Evolutionary conservation across 1,140 invertebrate genomes (phyloP), one percentile per base, ranked within the genome.

Genomic region (Drosophila funebris): DNA sequence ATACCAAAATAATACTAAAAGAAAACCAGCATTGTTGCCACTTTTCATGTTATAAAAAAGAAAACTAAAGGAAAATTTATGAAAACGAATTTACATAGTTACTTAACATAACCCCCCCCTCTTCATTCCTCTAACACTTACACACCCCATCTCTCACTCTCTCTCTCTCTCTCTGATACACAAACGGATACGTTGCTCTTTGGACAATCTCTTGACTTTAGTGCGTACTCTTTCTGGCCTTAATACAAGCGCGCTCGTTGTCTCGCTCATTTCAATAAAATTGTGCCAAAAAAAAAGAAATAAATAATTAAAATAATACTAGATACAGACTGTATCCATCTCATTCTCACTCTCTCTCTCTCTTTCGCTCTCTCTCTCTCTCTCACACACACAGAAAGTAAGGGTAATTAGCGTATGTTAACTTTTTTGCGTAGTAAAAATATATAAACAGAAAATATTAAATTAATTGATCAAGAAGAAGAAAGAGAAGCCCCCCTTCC

Each of bases 21-120:
- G 43, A 41, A 63, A 57, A 20, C 14, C 64, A 48, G 33, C 31
- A 48, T 41, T 50, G 53, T 66, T 63, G 68, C 52, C 61, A 71
- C 68, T 64, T 48, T 58, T 58, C 53, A 52, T 44, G 29, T 44
- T 5, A 44, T 11, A 39, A 14, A 52, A 53, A 31, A 62, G 16
- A 14, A 41, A 14, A 27, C 11, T 8, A 37, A 53, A 53, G 36
- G 9, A 11, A 48, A 29, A 69, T 68, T 72, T 71, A 76, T 71
- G 67, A 78, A 85, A 75, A 85, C 81, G 81, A 87, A 87, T 87
- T 88, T 87, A 87, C 83, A 78, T 87, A 83, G 83, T 61, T 72
- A 76, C 64, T 61, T 60, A 75, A 81, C 57, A 37, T 22, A 50
- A 37, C 58, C 52, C 41, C 33, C 39, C 37, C 29, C 46, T 52